A percentile compares a stretch with the other conserved stretches of the same genome.
These are phyloP conservation scores for Lasioglossum morio DNA, from an alignment of 2,888 invertebrate species.

Conservation along the genomic window DNA sequence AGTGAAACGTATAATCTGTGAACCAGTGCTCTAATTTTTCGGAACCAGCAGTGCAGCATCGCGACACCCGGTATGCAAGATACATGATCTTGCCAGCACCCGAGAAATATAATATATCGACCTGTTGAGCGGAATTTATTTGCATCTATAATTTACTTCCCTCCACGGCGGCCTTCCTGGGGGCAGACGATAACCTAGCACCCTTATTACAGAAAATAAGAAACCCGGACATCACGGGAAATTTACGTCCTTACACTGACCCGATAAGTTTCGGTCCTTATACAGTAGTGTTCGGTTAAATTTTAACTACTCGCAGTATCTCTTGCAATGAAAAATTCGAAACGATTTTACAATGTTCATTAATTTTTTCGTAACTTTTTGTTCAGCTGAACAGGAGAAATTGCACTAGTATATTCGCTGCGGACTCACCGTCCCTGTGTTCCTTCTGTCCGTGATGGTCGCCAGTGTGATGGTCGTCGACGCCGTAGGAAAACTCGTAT, in stretches of 20 bases:
- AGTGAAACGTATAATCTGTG: no score
- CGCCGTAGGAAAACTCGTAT: constrained; percentile 81
- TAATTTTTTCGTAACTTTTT: no score
- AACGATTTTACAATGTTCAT: no score
- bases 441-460: constrained; percentile 84
- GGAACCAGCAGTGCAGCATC: background rate
- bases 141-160: constrained; percentile 46
- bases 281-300: background rate
- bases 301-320: background rate
- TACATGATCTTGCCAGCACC: constrained; percentile 21
- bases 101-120: constrained; percentile 39
- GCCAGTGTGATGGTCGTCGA: constrained; percentile 82
- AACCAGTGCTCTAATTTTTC: background rate
- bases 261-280: background rate
- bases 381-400: no score
- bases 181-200: constrained; percentile 24
- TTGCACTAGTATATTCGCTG: background rate
- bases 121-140: constrained; percentile 53
- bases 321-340: no score
- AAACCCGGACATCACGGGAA: background rate
- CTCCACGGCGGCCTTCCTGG: constrained; percentile 3
- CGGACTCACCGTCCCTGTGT: constrained; percentile 81
- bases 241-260: constrained; percentile 11
- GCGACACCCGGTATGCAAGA: constrained; percentile 8
- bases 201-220: constrained; percentile 43